Base-by-base conservation (phyloP, 2,888 invertebrate genomes). In the Amiota communis region DNA sequence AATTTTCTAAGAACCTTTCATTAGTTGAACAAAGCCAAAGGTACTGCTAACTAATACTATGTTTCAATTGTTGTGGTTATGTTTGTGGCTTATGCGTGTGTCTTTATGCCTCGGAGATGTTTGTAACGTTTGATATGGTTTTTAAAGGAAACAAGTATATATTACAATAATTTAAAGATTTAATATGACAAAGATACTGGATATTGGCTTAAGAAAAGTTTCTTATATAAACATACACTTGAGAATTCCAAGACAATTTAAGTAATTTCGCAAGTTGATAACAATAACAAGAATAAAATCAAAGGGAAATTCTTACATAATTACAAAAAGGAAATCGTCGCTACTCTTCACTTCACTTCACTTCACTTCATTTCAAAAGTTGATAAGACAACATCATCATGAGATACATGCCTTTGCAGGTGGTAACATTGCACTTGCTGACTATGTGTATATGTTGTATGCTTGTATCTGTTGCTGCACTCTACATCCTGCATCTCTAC, bases 271-370 rank as follows among this genome's bases (percentile, higher is more conserved):
- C 53, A 13, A 6, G 12, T 51, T n/a, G 12, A 20, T 59, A 59
- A 59, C 10, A 20, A 59, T 10, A 20, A 59, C 13, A 59, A 59
- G 11, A 17, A 59, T 11, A 59, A 63, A 63, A 46, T 11, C 15
- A 46, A 63, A 23, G 65, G 17, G n/a, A 65, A 49, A 49, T 65
- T 8, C 13, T 68, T 53, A 53, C 51, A 48, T 51, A 68, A 68
- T 68, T 68, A 51, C 67, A 68, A 68, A 53, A 68, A 53, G 67
- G 53, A 68, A 68, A 6, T 36, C 36, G 36, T 68, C 51, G 36
- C 65, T n/a, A 65, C 12, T 11, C 65, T 17, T 36, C 65, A 65
- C 15, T 53, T 23, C 23, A 23, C n/a, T n/a, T n/a, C n/a, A n/a
- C 65, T 17, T 36, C 65, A 65, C 36, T 36, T 36, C 36, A 36